phyloP scores from a whole-genome alignment of 1,140 invertebrate genomes.

The Halotydeus destructor region DNA sequence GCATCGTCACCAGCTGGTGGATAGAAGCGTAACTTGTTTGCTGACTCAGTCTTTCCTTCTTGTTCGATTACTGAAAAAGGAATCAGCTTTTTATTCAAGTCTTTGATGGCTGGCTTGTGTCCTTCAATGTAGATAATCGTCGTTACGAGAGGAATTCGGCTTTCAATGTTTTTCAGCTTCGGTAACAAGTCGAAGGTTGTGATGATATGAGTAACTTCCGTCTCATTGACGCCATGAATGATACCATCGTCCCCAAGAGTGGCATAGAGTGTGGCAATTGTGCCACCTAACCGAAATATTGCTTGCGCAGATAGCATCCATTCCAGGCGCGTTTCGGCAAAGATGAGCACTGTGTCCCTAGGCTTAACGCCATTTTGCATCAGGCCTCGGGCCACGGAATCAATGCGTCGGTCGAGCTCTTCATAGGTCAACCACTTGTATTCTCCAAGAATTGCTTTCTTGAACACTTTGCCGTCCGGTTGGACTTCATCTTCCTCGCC shows the following conservation, averaged over 20 bases:
- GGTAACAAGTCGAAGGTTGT: conserved; percentile 20
- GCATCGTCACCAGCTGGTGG: conserved; percentile 40
- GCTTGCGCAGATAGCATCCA: conserved; percentile 85
- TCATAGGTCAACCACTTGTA: conserved; percentile 75
- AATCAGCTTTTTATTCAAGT: background rate
- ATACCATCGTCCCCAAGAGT: conserved; percentile 91
- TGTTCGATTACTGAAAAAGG: conserved; percentile 8
- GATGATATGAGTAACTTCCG: conserved; percentile 44
- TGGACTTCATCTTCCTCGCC: conserved; percentile 81
- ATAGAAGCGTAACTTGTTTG: conserved; percentile 14
- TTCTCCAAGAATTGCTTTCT: conserved; percentile 82
- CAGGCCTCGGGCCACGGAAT: conserved; percentile 55
- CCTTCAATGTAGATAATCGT: conserved; percentile 12
- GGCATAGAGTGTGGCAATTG: conserved; percentile 86
- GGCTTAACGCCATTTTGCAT: conserved; percentile 35
- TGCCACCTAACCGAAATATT: conserved; percentile 16
- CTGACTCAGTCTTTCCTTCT: background rate
- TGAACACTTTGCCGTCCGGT: conserved; percentile 79
- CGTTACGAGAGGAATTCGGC: conserved; percentile 3
- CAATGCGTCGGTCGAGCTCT: conserved; percentile 50
- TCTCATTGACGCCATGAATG: conserved; percentile 84
- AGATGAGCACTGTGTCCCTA: conserved; percentile 61
- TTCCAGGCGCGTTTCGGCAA: conserved; percentile 87
- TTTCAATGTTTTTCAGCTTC: conserved; percentile 13
- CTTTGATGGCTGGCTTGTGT: background rate